Percentiles rank a stretch among this genome's conserved stretches.
Conservation (phyloP, 2,888 invertebrate species). For the Cyaniris semiargus region DNA sequence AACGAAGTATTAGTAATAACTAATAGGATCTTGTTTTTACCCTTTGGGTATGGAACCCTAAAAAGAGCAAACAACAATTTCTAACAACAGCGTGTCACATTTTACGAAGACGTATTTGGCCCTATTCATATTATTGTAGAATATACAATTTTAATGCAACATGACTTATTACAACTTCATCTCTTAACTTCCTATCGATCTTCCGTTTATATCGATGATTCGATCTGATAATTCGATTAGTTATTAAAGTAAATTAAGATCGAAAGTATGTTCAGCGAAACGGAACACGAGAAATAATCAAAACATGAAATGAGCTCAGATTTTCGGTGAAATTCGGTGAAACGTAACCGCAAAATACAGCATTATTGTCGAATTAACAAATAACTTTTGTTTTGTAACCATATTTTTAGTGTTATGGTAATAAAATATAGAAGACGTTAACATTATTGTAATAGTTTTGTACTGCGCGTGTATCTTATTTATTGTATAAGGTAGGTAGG, state of each 20-base stretch:
- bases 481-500: too few relatives aligned
- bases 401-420: background rate
- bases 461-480: too few relatives aligned
- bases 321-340: constrained; percentile 29
- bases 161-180: too few relatives aligned
- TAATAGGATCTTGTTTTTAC: too few relatives aligned
- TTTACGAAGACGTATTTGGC: too few relatives aligned
- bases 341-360: constrained; percentile 20
- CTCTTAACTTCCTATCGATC: background rate
- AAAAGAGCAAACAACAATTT: too few relatives aligned
- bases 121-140: too few relatives aligned
- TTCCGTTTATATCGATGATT: constrained; percentile 17
- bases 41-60: too few relatives aligned
- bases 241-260: constrained; percentile 40
- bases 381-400: background rate
- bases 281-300: constrained; percentile 40
- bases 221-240: constrained; percentile 27
- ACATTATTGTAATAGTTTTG: background rate
- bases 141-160: too few relatives aligned
- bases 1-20: too few relatives aligned
- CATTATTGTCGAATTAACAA: background rate
- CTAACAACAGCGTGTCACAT: too few relatives aligned
- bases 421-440: background rate
- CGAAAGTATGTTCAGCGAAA: constrained; percentile 42
- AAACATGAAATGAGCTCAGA: constrained; percentile 35